Percentiles rank a stretch among this genome's conserved stretches.
phyloP scores from a whole-genome alignment of 2,797 vertebrate species.

The Cetoscarus ocellatus region DNA sequence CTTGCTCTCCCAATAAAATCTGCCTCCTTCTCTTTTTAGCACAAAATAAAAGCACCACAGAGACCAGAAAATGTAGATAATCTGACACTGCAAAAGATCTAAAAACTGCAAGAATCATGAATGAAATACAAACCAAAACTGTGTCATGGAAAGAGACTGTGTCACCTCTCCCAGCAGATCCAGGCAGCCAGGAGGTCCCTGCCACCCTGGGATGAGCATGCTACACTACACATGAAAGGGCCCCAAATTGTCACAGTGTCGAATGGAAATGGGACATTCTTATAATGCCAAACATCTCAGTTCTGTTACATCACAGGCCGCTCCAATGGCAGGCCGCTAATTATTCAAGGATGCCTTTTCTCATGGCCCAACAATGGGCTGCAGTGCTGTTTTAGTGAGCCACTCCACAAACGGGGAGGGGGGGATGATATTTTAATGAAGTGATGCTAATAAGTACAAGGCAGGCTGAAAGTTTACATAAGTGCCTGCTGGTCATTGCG shows the following conservation, averaged over 20 bases:
- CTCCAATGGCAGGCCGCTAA: conserved; percentile 76
- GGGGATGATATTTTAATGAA: conserved; percentile 81
- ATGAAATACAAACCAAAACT: conserved; percentile 35
- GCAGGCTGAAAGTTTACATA: conserved; percentile 77
- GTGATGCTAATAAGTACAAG: conserved; percentile 74
- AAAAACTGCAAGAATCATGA: not conserved
- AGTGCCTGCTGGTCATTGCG: conserved; percentile 60
- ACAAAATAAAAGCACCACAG: not conserved
- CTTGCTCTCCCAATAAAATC: conserved; percentile 7
- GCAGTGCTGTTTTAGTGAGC: conserved; percentile 63
- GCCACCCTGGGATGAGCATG: conserved; percentile 72
- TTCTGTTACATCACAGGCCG: conserved; percentile 84
- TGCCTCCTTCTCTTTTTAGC: not conserved
- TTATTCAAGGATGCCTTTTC: conserved; percentile 85
- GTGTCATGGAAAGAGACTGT: conserved; percentile 52
- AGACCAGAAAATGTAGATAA: not conserved
- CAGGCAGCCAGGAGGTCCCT: conserved; percentile 64
- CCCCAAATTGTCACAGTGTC: conserved; percentile 77
- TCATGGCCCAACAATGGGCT: conserved; percentile 79
- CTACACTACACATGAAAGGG: conserved; percentile 86
- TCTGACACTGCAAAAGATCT: not conserved
- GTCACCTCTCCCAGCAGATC: conserved; percentile 59
- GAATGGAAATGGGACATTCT: conserved; percentile 85
- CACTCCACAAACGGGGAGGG: conserved; percentile 52
- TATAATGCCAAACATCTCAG: conserved; percentile 86